Evolutionary conservation across 2,113 vertebrate genomes (phyloP).

Genomic region (Daphoenositta chrysoptera): DNA sequence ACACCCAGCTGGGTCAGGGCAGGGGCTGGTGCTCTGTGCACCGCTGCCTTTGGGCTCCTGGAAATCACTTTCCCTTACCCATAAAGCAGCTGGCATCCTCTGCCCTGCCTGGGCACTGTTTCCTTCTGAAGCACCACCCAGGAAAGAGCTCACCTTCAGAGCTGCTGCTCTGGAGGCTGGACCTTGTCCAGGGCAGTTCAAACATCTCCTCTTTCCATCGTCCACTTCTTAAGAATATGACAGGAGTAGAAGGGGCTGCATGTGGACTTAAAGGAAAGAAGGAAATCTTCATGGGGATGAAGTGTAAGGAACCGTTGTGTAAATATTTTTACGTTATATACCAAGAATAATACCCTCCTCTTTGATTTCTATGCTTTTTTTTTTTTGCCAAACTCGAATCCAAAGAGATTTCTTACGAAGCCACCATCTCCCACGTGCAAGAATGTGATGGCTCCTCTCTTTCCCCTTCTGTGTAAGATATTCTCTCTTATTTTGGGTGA

Average conservation of each 20-base stretch:
- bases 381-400: not conserved
- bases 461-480: not conserved
- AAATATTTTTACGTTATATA: not conserved
- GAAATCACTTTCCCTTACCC: not conserved
- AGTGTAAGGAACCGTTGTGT: not conserved
- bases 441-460: not conserved
- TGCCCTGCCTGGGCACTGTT: not conserved
- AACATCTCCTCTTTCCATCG: not conserved
- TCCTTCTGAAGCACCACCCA: not conserved
- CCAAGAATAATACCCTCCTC: not conserved
- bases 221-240: not conserved
- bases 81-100: not conserved
- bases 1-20: rapidly evolving
- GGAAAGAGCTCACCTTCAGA: not conserved
- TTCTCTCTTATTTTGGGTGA: not conserved
- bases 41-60: not conserved
- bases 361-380: not conserved
- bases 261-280: not conserved
- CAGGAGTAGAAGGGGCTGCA: not conserved
- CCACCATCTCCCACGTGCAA: not conserved
- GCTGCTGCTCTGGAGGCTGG: not conserved
- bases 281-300: not conserved
- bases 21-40: not conserved
- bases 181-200: not conserved
- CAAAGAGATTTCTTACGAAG: not conserved